Evolutionary conservation across 2,888 invertebrate species (phyloP).

Genomic region (Brenthis ino): DNA sequence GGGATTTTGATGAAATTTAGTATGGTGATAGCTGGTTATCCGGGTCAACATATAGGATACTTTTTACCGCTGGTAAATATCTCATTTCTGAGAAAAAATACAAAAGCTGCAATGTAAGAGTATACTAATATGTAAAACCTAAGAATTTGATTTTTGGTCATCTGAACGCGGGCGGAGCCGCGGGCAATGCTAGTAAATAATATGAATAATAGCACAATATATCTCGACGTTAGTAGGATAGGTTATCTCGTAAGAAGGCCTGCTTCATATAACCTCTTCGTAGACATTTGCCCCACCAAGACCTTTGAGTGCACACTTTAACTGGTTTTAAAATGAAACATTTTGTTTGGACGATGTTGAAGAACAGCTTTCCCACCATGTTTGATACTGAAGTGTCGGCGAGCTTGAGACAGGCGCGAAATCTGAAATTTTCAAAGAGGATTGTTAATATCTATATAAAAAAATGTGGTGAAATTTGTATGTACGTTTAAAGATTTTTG

Average conservation of each 20-base stretch:
- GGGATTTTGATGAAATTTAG: too few species aligned
- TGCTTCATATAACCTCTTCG: slow-evolving; percentile 86
- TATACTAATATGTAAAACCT: too few species aligned
- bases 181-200: too few species aligned
- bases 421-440: slow-evolving; percentile 82
- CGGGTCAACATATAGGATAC: too few species aligned
- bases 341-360: slow-evolving; percentile 96
- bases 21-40: too few species aligned
- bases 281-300: slow-evolving; percentile 92
- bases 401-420: slow-evolving; percentile 95
- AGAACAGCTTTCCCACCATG: slow-evolving; percentile 95
- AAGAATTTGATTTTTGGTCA: too few species aligned
- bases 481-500: too few species aligned
- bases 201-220: not conserved
- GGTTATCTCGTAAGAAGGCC: slow-evolving; percentile 88
- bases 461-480: too few species aligned
- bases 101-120: too few species aligned
- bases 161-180: too few species aligned
- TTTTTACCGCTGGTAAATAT: too few species aligned
- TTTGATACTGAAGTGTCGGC: slow-evolving; percentile 93
- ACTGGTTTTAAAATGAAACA: slow-evolving; percentile 94
- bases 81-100: too few species aligned
- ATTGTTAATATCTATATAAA: not conserved
- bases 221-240: slow-evolving; percentile 79
- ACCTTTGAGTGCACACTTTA: slow-evolving; percentile 87